phyloP scores from a whole-genome alignment of 1,140 invertebrate species.

The Macrocentrus cingulum region DNA sequence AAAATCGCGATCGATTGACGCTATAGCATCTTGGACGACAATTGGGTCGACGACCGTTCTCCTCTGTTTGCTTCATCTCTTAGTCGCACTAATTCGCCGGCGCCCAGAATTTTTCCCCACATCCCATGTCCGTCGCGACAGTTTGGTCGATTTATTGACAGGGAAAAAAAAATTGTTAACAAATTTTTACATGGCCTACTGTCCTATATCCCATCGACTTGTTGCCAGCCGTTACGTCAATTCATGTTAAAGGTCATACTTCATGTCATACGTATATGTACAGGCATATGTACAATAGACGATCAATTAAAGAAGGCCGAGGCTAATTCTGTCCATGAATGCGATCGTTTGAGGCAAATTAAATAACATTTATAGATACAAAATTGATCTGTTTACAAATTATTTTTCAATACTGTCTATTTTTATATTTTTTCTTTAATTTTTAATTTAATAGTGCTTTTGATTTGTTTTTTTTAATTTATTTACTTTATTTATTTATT shows the following conservation, averaged over 20 bases:
- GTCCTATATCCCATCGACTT: conserved; percentile 21
- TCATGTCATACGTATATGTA: conserved; percentile 25
- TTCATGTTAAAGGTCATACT: conserved; percentile 25
- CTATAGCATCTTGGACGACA: conserved; percentile 19
- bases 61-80: conserved; percentile 11
- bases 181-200: conserved; percentile 26
- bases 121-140: too few species aligned
- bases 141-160: too few species aligned
- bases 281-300: conserved; percentile 10
- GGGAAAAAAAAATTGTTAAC: neutral
- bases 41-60: conserved; percentile 26
- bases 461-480: neutral
- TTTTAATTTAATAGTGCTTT: too few species aligned
- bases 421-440: neutral
- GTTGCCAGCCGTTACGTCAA: conserved; percentile 24
- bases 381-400: conserved; percentile 14
- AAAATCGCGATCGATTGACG: conserved; percentile 24
- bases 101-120: too few species aligned
- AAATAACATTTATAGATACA: conserved; percentile 22
- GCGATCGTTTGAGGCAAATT: conserved; percentile 17
- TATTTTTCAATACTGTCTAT: neutral
- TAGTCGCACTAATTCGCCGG: too few species aligned
- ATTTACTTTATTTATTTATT: too few species aligned
- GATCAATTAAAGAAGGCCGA: conserved; percentile 30
- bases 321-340: conserved; percentile 26